A percentile compares a stretch with the other conserved stretches of the same genome.
phyloP scores from a whole-genome alignment of 2,797 vertebrate species.

The Acomys russatus region DNA sequence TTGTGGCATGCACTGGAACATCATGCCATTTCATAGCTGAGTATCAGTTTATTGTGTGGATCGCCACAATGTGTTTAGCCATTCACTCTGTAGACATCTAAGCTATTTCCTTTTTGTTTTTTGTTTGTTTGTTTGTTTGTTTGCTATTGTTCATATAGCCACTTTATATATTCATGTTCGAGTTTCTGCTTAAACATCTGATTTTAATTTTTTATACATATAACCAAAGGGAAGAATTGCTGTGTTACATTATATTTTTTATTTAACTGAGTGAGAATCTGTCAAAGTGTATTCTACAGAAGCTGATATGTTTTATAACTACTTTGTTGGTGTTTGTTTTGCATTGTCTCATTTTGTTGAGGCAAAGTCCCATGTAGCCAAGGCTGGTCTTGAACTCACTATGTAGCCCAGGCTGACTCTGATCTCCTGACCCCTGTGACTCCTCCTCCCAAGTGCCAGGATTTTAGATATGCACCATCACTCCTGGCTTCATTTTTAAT shows the following conservation, averaged over 20 bases:
- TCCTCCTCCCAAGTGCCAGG: background rate
- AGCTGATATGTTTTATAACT: background rate
- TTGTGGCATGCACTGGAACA: background rate
- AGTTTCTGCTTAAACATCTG: constrained; percentile 20
- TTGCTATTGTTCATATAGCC: background rate
- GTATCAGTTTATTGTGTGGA: background rate
- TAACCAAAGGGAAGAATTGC: background rate
- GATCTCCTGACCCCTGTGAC: background rate
- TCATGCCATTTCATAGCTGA: background rate
- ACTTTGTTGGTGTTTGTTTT: background rate
- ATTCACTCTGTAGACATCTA: background rate
- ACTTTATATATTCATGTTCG: background rate
- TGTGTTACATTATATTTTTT: background rate
- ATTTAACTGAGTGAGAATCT: background rate
- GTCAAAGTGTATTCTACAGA: background rate
- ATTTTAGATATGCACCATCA: too few species aligned
- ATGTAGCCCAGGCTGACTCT: background rate
- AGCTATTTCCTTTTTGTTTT: background rate
- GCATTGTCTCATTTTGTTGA: background rate
- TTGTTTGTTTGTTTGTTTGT: background rate
- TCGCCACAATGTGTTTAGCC: background rate
- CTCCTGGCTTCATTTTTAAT: background rate
- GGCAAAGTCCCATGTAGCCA: background rate
- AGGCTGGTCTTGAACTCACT: background rate
- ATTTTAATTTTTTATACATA: constrained; percentile 3